Evolutionary conservation across 2,888 invertebrate species (phyloP).

Genomic region (Melinaea menophilus): DNA sequence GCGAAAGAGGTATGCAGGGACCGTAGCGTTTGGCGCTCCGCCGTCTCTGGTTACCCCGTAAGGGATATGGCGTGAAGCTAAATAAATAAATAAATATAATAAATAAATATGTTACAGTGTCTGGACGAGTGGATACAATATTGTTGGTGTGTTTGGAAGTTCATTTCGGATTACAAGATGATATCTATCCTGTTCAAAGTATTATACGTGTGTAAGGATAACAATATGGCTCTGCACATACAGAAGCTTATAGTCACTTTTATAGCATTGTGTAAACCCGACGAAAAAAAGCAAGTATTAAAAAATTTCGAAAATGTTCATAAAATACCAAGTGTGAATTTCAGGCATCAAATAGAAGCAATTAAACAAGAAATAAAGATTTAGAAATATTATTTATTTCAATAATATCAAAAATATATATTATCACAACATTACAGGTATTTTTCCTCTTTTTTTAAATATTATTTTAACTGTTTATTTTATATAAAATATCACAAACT

Average conservation of each 20-base stretch:
- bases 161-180: conserved; percentile 49
- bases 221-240: conserved; percentile 40
- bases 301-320: conserved; percentile 39
- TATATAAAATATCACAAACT: conserved; percentile 59
- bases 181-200: conserved; percentile 56
- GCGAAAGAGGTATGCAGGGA: too few relatives aligned
- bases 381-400: conserved; percentile 29
- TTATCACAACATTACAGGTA: conserved; percentile 16
- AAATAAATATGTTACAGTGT: conserved; percentile 48
- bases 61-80: too few relatives aligned
- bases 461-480: conserved; percentile 36
- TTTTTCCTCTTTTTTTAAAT: conserved; percentile 1
- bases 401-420: conserved; percentile 8
- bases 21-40: too few relatives aligned
- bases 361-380: conserved; percentile 43
- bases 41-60: too few relatives aligned
- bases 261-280: conserved; percentile 44
- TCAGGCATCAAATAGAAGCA: conserved; percentile 43
- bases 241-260: conserved; percentile 52
- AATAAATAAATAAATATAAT: too few relatives aligned
- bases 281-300: conserved; percentile 46
- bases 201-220: conserved; percentile 50
- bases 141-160: conserved; percentile 63
- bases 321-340: conserved; percentile 39
- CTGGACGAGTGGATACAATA: conserved; percentile 58